Evolutionary conservation across 2,113 vertebrate species (phyloP).

Genomic region (Ceuthmochares aereus): DNA sequence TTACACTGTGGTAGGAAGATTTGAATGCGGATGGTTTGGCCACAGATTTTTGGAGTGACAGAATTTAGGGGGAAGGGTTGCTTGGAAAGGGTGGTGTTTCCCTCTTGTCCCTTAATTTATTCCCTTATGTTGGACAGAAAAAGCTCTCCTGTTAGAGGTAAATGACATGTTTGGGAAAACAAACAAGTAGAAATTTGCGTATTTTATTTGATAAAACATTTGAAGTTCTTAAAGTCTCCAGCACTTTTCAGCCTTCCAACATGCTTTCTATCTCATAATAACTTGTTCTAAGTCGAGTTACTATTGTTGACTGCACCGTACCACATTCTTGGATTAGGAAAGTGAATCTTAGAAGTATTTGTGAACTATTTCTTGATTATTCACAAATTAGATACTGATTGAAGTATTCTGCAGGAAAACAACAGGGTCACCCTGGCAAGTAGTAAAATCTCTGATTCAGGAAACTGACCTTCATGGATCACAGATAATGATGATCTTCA

Average conservation of each 20-base stretch:
- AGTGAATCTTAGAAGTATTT: constrained; percentile 72
- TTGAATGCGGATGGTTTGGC: background rate
- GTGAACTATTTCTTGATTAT: constrained; percentile 80
- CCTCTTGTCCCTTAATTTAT: background rate
- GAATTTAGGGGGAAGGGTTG: background rate
- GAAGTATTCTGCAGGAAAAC: constrained; percentile 78
- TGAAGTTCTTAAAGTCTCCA: constrained; percentile 61
- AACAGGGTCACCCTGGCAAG: constrained; percentile 22
- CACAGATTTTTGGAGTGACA: background rate
- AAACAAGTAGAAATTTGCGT: constrained; percentile 16
- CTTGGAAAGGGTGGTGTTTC: background rate
- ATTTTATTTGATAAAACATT: constrained; percentile 43
- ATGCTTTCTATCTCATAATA: constrained; percentile 76
- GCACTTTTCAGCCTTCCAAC: constrained; percentile 75
- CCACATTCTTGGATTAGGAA: constrained; percentile 78
- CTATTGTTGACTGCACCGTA: constrained; percentile 78
- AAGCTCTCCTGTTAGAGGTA: background rate
- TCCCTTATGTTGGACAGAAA: background rate
- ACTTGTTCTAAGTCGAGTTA: constrained; percentile 79
- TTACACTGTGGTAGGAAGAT: background rate
- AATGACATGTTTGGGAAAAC: background rate
- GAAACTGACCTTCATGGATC: constrained; percentile 83
- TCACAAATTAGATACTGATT: constrained; percentile 79
- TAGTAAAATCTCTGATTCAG: constrained; percentile 73
- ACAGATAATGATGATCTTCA: constrained; percentile 80